Evolutionary conservation across 2,113 vertebrate species (phyloP).

Genomic region (Turnix velox): DNA sequence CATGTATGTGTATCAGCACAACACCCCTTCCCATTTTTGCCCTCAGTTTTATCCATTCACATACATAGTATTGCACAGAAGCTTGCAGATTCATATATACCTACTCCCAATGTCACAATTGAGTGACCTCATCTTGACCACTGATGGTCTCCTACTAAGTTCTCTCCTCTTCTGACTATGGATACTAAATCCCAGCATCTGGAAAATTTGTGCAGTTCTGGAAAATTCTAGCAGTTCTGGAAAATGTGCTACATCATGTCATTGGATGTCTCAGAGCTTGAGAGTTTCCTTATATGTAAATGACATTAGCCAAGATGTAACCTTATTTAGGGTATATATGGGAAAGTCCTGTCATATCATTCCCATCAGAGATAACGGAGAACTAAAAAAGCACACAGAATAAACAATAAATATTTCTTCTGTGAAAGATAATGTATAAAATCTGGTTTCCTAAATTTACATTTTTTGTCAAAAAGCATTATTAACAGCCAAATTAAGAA

Average conservation of each 20-base stretch:
- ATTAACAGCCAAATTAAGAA: neutral
- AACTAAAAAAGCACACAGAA: neutral
- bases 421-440: neutral
- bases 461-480: neutral
- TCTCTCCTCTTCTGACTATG: neutral
- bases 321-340: neutral
- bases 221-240: neutral
- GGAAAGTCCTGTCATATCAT: neutral
- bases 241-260: neutral
- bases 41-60: neutral
- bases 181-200: neutral
- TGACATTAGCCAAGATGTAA: neutral
- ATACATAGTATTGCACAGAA: neutral
- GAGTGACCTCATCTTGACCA: neutral
- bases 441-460: neutral
- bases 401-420: neutral
- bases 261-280: neutral
- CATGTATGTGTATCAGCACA: neutral
- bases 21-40: neutral
- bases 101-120: neutral
- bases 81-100: neutral
- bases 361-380: neutral
- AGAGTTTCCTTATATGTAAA: neutral
- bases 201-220: neutral
- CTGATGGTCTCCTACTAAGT: neutral